Conservation (phyloP, 1,140 invertebrate species). For the Cryptotermes secundus region DNA sequence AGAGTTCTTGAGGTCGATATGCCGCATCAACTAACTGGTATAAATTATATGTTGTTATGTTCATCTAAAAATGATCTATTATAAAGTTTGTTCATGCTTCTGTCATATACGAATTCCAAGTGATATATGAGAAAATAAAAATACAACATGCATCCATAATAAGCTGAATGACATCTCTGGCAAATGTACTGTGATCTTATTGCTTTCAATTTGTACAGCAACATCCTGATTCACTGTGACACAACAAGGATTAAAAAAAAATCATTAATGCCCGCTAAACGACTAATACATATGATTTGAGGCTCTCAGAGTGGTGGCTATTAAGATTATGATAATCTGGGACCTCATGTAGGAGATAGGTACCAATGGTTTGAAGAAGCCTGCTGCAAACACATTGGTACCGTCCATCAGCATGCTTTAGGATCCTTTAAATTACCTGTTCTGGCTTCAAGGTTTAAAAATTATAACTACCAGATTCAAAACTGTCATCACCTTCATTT, state of each 20-base stretch:
- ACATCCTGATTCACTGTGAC: background rate
- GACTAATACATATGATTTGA: background rate
- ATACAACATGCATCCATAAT: background rate
- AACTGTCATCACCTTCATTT: too few species aligned
- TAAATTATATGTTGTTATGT: background rate
- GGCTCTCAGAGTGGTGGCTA: too few species aligned
- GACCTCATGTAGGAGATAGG: too few species aligned
- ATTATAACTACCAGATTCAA: too few species aligned
- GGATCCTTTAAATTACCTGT: too few species aligned
- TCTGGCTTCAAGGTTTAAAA: too few species aligned
- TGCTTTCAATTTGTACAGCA: background rate
- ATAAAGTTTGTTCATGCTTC: background rate
- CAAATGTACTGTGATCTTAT: background rate
- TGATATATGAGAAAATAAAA: background rate
- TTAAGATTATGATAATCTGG: too few species aligned
- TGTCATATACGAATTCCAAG: background rate
- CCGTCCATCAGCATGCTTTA: too few species aligned
- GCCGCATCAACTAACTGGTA: background rate
- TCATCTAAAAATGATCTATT: background rate
- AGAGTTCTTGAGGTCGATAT: background rate
- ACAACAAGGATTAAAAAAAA: too few species aligned
- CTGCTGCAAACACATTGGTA: too few species aligned
- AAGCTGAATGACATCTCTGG: background rate
- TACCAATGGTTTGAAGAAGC: too few species aligned
- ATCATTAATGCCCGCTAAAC: background rate